Evolutionary conservation across 2,888 invertebrate species (phyloP), one percentile per base, ranked within the genome.

Genomic region (Eristalinus aeneus): DNA sequence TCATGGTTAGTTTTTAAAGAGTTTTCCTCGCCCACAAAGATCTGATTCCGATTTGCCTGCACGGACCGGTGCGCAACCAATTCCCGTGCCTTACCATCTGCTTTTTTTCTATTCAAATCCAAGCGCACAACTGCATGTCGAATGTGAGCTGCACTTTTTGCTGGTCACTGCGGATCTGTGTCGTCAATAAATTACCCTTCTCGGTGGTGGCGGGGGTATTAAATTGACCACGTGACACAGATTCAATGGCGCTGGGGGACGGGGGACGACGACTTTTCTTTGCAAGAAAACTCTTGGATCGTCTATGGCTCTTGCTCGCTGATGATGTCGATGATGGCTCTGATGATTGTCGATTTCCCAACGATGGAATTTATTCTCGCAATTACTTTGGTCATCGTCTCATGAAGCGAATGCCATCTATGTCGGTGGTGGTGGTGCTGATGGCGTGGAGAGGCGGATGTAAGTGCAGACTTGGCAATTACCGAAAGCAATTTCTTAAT

Each of bases 181-280:
- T 80, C 75, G 53, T 56, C 79, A 67, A 84, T 84, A 80, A 84
- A 84, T 84, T 80, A 71, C 71, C 31, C 75, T 60, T 56, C 46
- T 16, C 46, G 16, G 16, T 46, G 27, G 23, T 22, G 61, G 23
- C 67, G 75, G 34, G 31, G 56, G 79, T 63, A 75, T 75, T 80
- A 65, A 79, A 84, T 79, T 80, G 84, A 74, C 71, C 84, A 84
- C 75, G 71, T 84, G 84, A 84, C 84, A 84, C 80, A 75, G 79
- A 79, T 84, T 71, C 56, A 71, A 32, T 61, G 31, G 74, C 61
- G 39, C n/a, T n/a, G n/a, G n/a, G n/a, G 32, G 64, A 16, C n/a
- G 46, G 16, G n/a, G 39, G 12, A 0, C 39, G 39, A 39, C 39
- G 64, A 74, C 74, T 84, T 79, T 84, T 79, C 79, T 65, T 74